phyloP scores from a whole-genome alignment of 2,113 vertebrate species.

The Gymnarchus niloticus region DNA sequence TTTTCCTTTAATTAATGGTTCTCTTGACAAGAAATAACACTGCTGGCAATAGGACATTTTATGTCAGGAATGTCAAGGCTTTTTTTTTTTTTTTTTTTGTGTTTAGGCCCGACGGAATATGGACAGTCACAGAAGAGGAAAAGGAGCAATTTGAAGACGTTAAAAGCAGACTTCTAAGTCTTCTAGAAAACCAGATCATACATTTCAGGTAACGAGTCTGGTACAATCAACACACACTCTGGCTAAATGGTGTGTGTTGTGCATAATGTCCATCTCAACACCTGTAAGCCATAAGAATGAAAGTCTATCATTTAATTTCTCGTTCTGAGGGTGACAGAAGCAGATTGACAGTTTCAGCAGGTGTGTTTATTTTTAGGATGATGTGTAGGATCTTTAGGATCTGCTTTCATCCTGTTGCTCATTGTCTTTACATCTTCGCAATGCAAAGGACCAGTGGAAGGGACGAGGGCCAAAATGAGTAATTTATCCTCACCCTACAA shows the following conservation, averaged over 20 bases:
- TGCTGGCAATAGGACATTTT: not conserved
- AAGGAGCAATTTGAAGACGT: slow-evolving; percentile 83
- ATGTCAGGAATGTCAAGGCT: not conserved
- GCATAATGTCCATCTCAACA: not conserved
- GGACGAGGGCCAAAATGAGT: slow-evolving; percentile 49
- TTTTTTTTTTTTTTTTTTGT: slow-evolving; percentile 16
- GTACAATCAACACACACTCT: not conserved
- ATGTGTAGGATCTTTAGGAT: not conserved
- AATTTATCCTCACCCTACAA: slow-evolving; percentile 59
- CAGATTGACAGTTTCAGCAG: not conserved
- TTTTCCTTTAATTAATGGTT: not conserved
- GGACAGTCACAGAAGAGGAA: slow-evolving; percentile 85
- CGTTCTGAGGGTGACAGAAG: not conserved
- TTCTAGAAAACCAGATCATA: slow-evolving; percentile 90
- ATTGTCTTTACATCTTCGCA: not conserved
- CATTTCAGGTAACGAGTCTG: slow-evolving; percentile 79
- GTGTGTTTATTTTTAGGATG: not conserved
- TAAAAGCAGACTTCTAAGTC: slow-evolving; percentile 72
- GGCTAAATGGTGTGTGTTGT: not conserved
- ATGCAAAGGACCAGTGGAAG: slow-evolving; percentile 45
- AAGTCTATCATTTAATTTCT: not conserved
- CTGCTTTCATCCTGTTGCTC: not conserved
- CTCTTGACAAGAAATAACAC: not conserved
- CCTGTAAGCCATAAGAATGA: not conserved
- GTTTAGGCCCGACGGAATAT: slow-evolving; percentile 88